phyloP scores from a whole-genome alignment of 2,797 vertebrate species.

The Nothura maculosa region DNA sequence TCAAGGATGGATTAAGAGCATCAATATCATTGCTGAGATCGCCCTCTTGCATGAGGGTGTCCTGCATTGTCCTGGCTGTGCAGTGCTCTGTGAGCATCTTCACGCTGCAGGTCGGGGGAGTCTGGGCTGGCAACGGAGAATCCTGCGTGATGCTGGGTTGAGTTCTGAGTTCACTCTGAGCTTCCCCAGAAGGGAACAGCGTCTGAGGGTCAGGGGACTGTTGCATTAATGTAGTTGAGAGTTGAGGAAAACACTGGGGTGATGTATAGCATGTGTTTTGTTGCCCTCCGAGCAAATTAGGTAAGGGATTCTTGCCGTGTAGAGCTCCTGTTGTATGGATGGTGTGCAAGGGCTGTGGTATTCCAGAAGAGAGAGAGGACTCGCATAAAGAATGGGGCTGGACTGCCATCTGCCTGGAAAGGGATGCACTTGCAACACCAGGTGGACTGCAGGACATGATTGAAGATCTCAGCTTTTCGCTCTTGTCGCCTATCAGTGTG shows the following conservation, averaged over 20 bases:
- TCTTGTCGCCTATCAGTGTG: constrained; percentile 89
- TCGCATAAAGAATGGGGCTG: constrained; percentile 32
- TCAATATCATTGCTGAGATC: constrained; percentile 91
- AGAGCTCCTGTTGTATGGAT: constrained; percentile 67
- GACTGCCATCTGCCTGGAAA: constrained; percentile 70
- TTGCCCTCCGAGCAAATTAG: constrained; percentile 72
- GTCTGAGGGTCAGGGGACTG: constrained; percentile 68
- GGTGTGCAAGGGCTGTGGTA: constrained; percentile 61
- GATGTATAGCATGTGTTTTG: constrained; percentile 71
- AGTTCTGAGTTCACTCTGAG: constrained; percentile 74
- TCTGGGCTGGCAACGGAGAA: constrained; percentile 86
- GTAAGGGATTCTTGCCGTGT: constrained; percentile 72
- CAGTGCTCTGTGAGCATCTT: constrained; percentile 82
- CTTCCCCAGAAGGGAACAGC: constrained; percentile 72
- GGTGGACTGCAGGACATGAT: constrained; percentile 67
- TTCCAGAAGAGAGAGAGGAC: constrained; percentile 58
- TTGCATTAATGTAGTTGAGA: constrained; percentile 81
- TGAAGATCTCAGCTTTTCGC: constrained; percentile 81
- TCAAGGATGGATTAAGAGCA: constrained; percentile 93
- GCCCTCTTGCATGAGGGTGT: constrained; percentile 87
- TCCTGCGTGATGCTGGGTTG: constrained; percentile 81
- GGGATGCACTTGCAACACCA: constrained; percentile 52
- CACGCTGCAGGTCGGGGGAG: constrained; percentile 80
- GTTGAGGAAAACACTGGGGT: constrained; percentile 80
- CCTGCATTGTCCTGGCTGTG: constrained; percentile 83